Evolutionary conservation across 1,140 invertebrate genomes (phyloP), one percentile per base, ranked within the genome.

Genomic region (Bathynomus jamesi): DNA sequence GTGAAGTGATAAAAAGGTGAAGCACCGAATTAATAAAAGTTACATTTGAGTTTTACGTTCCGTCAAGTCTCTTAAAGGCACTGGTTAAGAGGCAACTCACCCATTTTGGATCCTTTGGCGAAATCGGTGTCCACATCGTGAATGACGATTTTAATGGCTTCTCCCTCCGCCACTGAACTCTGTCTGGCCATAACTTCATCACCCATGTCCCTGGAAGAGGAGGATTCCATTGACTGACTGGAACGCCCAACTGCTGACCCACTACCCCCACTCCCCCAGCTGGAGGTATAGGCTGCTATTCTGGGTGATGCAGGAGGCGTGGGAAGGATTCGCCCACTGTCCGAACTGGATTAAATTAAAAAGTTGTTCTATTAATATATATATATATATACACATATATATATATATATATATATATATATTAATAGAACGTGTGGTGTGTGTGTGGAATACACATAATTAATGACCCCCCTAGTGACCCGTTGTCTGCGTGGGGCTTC

Each of bases 141-240:
- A 78, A 95, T 95, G 69, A 95, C 92, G 76, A 95, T 95, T 78
- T 92, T 90, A 76, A 95, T 95, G 63, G 91, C 91, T 82, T 95
- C 93, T 0, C 92, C 92, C 79, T 95, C 92, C 0, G 82, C 80
- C 66, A 90, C 90, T 21, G 92, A 91, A 75, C 90, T 90, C 79
- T 93, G 91, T 27, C 91, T 82, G 4, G 87, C 85, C 61, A 24
- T 53, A 21, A 71, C 75, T 27, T 74, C 72, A n/a, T 32, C 40
- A 46, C 70, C 40, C 27, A 60, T 61, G 74, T 75, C 74, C 3
- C 74, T 46, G 0, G 72, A 71, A 0, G 72, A 46, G 60, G 61
- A 71, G 28, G 67, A 69, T 25, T 77, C 75, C 25, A 77, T 60
- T 3, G 75, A 77, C 69, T 67, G 71, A 0, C 64, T 71, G 61